These are phyloP conservation scores for Isoperla grammatica DNA, from an alignment of 2,888 invertebrate genomes.

Conservation along the genomic window DNA sequence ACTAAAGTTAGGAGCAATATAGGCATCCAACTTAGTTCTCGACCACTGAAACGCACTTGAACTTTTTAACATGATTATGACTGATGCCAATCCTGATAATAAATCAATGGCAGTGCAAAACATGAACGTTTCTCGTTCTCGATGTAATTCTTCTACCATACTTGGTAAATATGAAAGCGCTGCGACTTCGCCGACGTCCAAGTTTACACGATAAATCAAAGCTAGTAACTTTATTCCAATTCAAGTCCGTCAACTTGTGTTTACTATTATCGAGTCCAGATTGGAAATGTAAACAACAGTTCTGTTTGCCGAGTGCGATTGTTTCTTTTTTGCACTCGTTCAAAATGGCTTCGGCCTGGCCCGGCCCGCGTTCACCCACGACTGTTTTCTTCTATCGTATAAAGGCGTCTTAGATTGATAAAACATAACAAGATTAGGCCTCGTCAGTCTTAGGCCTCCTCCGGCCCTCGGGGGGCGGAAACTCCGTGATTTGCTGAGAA, in stretches of 20 bases:
- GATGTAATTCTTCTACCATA: neutral
- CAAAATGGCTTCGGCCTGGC: neutral
- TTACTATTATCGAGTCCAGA: neutral
- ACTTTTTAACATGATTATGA: too few relatives aligned
- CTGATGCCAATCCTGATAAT: too few relatives aligned
- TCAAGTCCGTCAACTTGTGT: too few relatives aligned
- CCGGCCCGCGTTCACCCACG: too few relatives aligned
- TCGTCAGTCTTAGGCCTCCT: neutral
- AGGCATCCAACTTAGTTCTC: too few relatives aligned
- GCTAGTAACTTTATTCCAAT: neutral
- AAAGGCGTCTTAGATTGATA: neutral
- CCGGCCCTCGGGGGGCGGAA: too few relatives aligned
- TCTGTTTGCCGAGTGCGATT: neutral
- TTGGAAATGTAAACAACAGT: neutral
- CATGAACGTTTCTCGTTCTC: too few relatives aligned
- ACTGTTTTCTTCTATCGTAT: neutral
- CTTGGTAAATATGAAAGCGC: neutral
- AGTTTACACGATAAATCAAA: neutral
- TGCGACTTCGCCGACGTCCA: neutral
- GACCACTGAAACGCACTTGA: too few relatives aligned
- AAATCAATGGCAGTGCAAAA: too few relatives aligned
- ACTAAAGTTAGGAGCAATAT: too few relatives aligned
- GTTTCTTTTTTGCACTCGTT: constrained; percentile 1
- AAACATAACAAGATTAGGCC: neutral
- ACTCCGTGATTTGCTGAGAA: too few relatives aligned